These are phyloP conservation scores for Eudyptes chrysolophus DNA, from an alignment of 2,113 vertebrate species.

Conservation along the genomic window DNA sequence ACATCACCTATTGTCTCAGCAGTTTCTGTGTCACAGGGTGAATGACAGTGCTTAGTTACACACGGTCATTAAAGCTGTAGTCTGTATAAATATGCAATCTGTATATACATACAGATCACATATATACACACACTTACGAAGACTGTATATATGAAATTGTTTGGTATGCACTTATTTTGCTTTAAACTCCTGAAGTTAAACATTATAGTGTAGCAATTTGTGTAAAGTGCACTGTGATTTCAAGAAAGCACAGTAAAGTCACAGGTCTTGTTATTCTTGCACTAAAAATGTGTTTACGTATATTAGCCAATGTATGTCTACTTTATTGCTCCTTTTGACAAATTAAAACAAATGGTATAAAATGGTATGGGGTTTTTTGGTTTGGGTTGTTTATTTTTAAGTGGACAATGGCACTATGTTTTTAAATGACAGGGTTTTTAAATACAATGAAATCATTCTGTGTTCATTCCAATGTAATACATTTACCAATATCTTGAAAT, in stretches of 20 bases:
- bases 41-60: slow-evolving; percentile 43
- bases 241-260: slow-evolving; percentile 85
- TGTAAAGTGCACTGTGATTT: slow-evolving; percentile 87
- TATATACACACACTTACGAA: slow-evolving; percentile 70
- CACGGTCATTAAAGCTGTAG: slow-evolving; percentile 50
- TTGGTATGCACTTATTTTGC: slow-evolving; percentile 81
- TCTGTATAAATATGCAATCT: slow-evolving; percentile 72
- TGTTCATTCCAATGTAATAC: slow-evolving; percentile 76
- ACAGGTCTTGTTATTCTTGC: slow-evolving; percentile 87
- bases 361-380: slow-evolving; percentile 56
- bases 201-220: slow-evolving; percentile 82
- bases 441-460: slow-evolving; percentile 72
- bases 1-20: slow-evolving; percentile 1
- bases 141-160: slow-evolving; percentile 82
- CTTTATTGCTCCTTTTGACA: slow-evolving; percentile 77
- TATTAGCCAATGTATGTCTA: slow-evolving; percentile 84
- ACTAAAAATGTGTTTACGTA: slow-evolving; percentile 87
- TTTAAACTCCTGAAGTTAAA: slow-evolving; percentile 76
- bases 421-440: slow-evolving; percentile 84
- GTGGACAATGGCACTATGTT: slow-evolving; percentile 79
- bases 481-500: slow-evolving; percentile 77
- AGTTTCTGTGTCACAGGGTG: slow-evolving; percentile 48
- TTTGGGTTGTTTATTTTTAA: slow-evolving; percentile 73
- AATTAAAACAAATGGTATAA: slow-evolving; percentile 76
- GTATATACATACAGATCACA: slow-evolving; percentile 73